Conservation (phyloP, 2,888 invertebrate genomes). For the Platerodrilus igneus region DNA sequence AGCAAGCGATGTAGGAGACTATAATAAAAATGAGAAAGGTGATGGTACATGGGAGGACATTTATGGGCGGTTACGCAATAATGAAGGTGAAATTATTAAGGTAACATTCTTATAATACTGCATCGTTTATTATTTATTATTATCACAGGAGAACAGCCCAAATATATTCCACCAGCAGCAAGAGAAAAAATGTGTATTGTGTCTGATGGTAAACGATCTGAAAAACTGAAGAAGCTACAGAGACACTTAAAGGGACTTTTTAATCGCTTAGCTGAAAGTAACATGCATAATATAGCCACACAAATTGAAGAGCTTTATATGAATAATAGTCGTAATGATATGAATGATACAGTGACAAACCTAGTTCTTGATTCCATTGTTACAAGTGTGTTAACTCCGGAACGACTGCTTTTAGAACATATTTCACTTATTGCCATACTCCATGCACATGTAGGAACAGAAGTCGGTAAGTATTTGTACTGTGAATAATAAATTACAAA, state of each 20-base stretch:
- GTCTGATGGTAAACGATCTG: constrained; percentile 48
- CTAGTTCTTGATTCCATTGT: constrained; percentile 70
- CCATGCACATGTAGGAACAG: constrained; percentile 86
- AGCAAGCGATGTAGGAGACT: constrained; percentile 20
- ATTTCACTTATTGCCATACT: constrained; percentile 76
- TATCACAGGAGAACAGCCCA: constrained; percentile 41
- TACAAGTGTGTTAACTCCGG: constrained; percentile 58
- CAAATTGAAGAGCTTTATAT: constrained; percentile 78
- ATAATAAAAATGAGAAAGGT: too few species aligned
- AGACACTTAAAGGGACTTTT: constrained; percentile 81
- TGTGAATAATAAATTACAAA: too few species aligned
- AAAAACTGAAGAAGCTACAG: constrained; percentile 63
- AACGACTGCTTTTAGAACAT: constrained; percentile 77
- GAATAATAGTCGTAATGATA: constrained; percentile 73
- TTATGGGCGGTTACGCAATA: constrained; percentile 81
- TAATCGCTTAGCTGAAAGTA: constrained; percentile 82
- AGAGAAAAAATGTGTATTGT: constrained; percentile 52
- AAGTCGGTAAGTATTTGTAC: constrained; percentile 82
- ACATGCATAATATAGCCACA: constrained; percentile 76
- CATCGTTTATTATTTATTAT: constrained; percentile 11
- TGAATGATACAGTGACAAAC: constrained; percentile 68
- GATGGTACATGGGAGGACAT: constrained; percentile 79
- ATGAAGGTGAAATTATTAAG: constrained; percentile 71
- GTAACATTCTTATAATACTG: constrained; percentile 43
- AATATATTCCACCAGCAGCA: constrained; percentile 81